Conservation (phyloP, 1,140 invertebrate genomes). For the Campoletis sonorensis region DNA sequence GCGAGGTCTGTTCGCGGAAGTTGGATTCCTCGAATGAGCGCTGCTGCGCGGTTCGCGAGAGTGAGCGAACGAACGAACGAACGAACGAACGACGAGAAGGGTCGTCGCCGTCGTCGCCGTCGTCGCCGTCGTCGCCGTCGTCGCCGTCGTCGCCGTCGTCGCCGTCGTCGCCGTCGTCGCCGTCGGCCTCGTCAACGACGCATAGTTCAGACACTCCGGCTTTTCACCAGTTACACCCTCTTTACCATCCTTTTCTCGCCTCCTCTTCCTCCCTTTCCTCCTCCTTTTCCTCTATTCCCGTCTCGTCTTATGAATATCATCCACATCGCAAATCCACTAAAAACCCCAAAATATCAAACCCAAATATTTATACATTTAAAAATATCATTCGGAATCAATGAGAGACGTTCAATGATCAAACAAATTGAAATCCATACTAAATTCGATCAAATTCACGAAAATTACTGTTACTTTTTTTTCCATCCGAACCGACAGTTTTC, state of each 20-base stretch:
- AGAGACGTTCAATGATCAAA: too few species aligned
- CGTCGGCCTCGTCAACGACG: neutral
- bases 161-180: too few species aligned
- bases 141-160: neutral
- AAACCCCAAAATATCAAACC: too few species aligned
- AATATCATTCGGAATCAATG: too few species aligned
- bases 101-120: neutral
- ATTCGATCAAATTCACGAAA: too few species aligned
- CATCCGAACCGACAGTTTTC: neutral
- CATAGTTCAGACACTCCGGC: neutral
- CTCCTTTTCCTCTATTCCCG: neutral
- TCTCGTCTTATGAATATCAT: neutral
- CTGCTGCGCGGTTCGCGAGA: neutral
- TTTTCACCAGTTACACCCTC: constrained; percentile 10
- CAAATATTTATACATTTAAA: too few species aligned
- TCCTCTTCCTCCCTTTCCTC: neutral
- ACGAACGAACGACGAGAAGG: neutral
- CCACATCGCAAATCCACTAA: too few species aligned
- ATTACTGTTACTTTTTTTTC: too few species aligned
- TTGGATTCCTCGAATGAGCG: constrained; percentile 21
- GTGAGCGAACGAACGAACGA: constrained; percentile 13
- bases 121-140: neutral
- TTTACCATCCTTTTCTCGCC: neutral
- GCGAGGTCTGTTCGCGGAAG: constrained; percentile 25
- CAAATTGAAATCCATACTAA: too few species aligned